Evolutionary conservation across 2,888 invertebrate genomes (phyloP).

Genomic region (Melieria omissa): DNA sequence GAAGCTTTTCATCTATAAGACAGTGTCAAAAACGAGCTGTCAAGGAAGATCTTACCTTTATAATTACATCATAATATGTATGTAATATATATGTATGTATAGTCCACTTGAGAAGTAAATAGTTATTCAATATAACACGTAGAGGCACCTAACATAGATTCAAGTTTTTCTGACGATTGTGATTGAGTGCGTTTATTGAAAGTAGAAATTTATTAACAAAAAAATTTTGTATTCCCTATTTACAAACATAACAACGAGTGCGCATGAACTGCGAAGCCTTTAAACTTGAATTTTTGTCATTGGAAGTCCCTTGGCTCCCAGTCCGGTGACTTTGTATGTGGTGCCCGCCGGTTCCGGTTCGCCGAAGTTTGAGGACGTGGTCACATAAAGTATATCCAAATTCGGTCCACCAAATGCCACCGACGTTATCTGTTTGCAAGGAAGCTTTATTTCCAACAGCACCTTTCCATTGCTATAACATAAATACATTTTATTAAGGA

Average conservation of each 20-base stretch:
- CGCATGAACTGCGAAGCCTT: constrained; percentile 10
- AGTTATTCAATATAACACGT: too few relatives aligned
- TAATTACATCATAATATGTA: too few relatives aligned
- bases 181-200: neutral
- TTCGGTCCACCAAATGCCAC: constrained; percentile 78
- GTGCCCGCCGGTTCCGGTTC: constrained; percentile 69
- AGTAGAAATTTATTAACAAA: too few relatives aligned
- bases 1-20: too few relatives aligned
- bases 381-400: constrained; percentile 77
- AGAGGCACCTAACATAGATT: too few relatives aligned
- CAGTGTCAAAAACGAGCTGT: too few relatives aligned
- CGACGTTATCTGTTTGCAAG: constrained; percentile 78
- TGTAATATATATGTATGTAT: too few relatives aligned
- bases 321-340: constrained; percentile 72
- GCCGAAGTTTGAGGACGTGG: constrained; percentile 69
- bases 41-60: too few relatives aligned
- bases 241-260: too few relatives aligned
- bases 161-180: too few relatives aligned
- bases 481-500: constrained; percentile 2
- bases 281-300: constrained; percentile 59
- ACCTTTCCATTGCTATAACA: constrained; percentile 67
- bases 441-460: constrained; percentile 72
- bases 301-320: constrained; percentile 70
- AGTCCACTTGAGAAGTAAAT: too few relatives aligned
- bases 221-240: too few relatives aligned